Conservation (phyloP, 92 coral and sea anemone species). For the Diadumene lineata region DNA sequence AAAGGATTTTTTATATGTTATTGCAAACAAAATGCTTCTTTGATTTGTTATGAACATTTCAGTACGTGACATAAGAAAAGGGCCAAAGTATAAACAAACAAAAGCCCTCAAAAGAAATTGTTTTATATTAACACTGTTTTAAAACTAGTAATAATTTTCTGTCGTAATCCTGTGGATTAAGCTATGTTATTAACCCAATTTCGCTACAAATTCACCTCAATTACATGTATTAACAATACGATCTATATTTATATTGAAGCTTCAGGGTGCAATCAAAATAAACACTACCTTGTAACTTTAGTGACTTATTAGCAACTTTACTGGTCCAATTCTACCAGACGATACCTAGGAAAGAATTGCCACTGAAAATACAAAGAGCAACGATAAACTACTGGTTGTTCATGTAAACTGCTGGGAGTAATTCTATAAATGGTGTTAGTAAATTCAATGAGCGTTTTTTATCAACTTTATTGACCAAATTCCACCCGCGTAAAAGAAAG, state of each 20-base stretch:
- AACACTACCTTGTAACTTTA: constrained; percentile 4
- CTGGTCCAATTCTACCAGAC: not conserved
- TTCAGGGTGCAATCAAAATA: not conserved
- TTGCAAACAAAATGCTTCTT: too few relatives aligned
- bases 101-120: not conserved
- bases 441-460: too few relatives aligned
- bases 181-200: constrained; percentile 4
- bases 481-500: too few relatives aligned
- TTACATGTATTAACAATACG: constrained; percentile 1
- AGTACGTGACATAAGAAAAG: too few relatives aligned
- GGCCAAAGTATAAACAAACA: too few relatives aligned
- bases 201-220: constrained; percentile 7
- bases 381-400: too few relatives aligned
- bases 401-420: too few relatives aligned
- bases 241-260: not conserved
- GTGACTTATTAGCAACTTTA: constrained; percentile 4
- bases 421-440: too few relatives aligned
- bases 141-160: not conserved
- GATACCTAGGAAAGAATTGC: not conserved
- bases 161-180: constrained; percentile 1
- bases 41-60: too few relatives aligned
- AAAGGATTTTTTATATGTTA: too few relatives aligned
- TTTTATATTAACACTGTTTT: not conserved
- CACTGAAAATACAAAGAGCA: too few relatives aligned
- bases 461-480: too few relatives aligned